Evolutionary conservation across 2,888 invertebrate genomes (phyloP).

Genomic region (Netelia melanura): DNA sequence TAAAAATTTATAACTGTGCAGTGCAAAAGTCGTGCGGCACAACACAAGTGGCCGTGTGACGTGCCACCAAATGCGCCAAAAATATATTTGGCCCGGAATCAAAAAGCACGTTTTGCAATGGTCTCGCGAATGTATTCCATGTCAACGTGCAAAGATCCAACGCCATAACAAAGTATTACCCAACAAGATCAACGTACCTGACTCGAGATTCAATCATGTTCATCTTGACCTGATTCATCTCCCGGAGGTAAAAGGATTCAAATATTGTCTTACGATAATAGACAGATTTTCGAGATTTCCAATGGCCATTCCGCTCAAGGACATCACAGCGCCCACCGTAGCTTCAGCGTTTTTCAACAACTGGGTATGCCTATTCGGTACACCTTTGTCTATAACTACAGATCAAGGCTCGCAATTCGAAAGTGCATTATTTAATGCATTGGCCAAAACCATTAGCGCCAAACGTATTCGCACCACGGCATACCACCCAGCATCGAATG

Average conservation of each 20-base stretch:
- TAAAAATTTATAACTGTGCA: no score
- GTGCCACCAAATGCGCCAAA: constrained; percentile 65
- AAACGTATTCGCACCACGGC: constrained; percentile 69
- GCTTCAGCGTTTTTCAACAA: constrained; percentile 65
- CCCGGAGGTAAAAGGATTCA: constrained; percentile 66
- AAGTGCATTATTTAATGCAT: constrained; percentile 66
- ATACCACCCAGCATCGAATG: constrained; percentile 73
- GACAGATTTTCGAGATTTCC: constrained; percentile 77
- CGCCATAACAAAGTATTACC: constrained; percentile 44
- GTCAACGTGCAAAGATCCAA: constrained; percentile 78
- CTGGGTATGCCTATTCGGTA: constrained; percentile 77
- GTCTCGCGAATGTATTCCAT: constrained; percentile 74
- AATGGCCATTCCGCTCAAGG: constrained; percentile 74
- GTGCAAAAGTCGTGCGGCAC: no score
- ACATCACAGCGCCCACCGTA: constrained; percentile 74
- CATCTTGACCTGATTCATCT: constrained; percentile 54
- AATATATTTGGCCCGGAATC: constrained; percentile 34
- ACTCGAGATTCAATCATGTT: constrained; percentile 38
- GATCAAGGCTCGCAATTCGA: constrained; percentile 77
- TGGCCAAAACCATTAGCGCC: constrained; percentile 63
- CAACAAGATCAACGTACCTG: constrained; percentile 23
- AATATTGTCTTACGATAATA: constrained; percentile 77
- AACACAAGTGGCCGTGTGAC: constrained; percentile 38
- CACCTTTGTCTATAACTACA: constrained; percentile 74
- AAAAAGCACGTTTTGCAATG: constrained; percentile 67